Base-by-base conservation (phyloP, 2,888 invertebrate genomes). In the Tetranychus truncatus region DNA sequence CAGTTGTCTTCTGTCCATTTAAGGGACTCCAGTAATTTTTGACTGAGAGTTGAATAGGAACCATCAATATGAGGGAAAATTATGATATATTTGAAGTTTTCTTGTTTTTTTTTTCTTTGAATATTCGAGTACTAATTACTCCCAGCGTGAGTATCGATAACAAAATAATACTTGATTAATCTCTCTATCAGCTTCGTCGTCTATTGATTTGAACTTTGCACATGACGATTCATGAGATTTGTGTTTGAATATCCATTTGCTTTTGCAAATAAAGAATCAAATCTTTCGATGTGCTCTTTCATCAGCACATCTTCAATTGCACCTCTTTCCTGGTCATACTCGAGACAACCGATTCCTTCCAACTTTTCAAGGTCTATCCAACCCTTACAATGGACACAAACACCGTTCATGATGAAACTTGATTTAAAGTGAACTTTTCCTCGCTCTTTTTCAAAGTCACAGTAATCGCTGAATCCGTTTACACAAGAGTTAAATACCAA, bases 351-450 rank as follows among this genome's bases (percentile, higher is more conserved):
- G 67, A 91, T 90, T 2, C 96, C 96, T 82, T 95, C 95, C 77
- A 96, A 85, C 71, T 94, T 87, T 82, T 94, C 92, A 81, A 95
- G 83, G 83, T 96, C 95, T 78, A 96, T 84, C 91, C 92, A 95
- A 6, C 95, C 96, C 20, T 91, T 88, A 90, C 94, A 96, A 82
- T 91, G 87, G 18, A 96, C 95, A 84, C 95, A 96, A n/a, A 96
- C 96, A 74, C 96, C 96, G 84, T 96, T 95, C 92, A 96, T 92
- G 81, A 96, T 95, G 82, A 96, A 91, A 80, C 89, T 88, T 18
- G 95, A 91, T 81, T 92, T 89, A 79, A 96, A 88, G 84, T 95
- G 94, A 69, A 95, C 95, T 94, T 95, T 34, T 34, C 34, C 34
- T 3, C 34, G 34, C 84, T 96, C 95, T 84, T 94, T 93, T 80